Evolutionary conservation across 2,888 invertebrate species (phyloP), one percentile per base, ranked within the genome.

Genomic region (Clivina fossor): DNA sequence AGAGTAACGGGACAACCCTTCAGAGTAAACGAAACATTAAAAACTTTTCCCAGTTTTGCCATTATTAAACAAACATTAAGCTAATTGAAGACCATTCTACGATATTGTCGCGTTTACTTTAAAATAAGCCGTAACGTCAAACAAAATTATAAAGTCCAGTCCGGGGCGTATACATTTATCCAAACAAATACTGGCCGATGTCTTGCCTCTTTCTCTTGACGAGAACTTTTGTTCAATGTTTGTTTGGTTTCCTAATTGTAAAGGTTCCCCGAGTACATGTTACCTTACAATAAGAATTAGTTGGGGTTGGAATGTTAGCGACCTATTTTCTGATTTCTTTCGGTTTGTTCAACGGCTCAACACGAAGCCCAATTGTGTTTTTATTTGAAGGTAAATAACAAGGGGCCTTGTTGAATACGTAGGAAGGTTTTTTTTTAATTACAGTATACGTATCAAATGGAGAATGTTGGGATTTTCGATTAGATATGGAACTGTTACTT

Each of bases 51-150:
- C 18, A 15, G 38, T 38, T 37, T 37, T 40, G 38, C 40, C 40
- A 38, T 40, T 40, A 53, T 53, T 33, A 53, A 53, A 43, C 33
- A 53, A 53, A 43, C 51, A 43, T 53, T 43, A 43, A 41, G 51
- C 43, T 53, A 53, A 53, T 53, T 53, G 43, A 53, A 43, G 43
- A 8, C 20, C 50, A 16, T 24, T 24, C 18, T 40, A 43, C 18
- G 24, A 53, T 41, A 53, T 33, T 53, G 43, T 53, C 43, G 11
- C 11, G n/a, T n/a, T n/a, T n/a, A n/a, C n/a, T n/a, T n/a, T 11
- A 43, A 43, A 33, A 13, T 53, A 32, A 43, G 24, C 51, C 40
- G 30, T 53, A 53, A 53, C 30, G 33, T 53, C 51, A 53, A 53
- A 53, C 51, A 22, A 43, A 41, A 40, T 49, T 40, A 53, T 43